phyloP scores from a whole-genome alignment of 2,888 invertebrate genomes.

The Epirrhoe alternata region DNA sequence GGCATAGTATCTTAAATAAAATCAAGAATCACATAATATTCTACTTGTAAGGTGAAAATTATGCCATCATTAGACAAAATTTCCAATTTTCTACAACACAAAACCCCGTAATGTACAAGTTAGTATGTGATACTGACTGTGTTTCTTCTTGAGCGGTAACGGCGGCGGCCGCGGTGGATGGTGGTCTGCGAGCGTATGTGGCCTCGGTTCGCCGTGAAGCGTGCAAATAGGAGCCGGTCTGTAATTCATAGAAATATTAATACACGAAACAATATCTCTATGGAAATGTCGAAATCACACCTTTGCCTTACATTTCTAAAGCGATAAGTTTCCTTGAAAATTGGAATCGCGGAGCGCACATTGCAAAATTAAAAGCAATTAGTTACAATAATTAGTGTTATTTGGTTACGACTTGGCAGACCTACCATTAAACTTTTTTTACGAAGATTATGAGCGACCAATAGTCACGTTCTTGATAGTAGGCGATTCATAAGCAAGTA shows the following conservation, averaged over 20 bases:
- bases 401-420: constrained; percentile 7
- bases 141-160: constrained; percentile 95
- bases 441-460: not conserved
- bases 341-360: not conserved
- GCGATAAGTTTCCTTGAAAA: not conserved
- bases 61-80: no score
- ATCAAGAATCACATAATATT: not conserved
- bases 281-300: no score
- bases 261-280: no score
- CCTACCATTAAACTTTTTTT: not conserved
- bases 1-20: not conserved
- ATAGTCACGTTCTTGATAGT: not conserved
- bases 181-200: constrained; percentile 80
- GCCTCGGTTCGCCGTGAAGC: constrained; percentile 76
- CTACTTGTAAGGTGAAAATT: not conserved
- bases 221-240: constrained; percentile 70
- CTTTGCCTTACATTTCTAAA: no score
- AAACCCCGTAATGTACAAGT: not conserved
- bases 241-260: not conserved
- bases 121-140: constrained; percentile 90
- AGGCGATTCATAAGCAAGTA: not conserved
- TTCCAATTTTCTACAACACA: not conserved
- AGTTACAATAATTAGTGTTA: constrained; percentile 22
- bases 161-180: constrained; percentile 93
- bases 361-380: constrained; percentile 9